Evolutionary conservation across 2,888 invertebrate genomes (phyloP).

Genomic region (Patella pellucida): DNA sequence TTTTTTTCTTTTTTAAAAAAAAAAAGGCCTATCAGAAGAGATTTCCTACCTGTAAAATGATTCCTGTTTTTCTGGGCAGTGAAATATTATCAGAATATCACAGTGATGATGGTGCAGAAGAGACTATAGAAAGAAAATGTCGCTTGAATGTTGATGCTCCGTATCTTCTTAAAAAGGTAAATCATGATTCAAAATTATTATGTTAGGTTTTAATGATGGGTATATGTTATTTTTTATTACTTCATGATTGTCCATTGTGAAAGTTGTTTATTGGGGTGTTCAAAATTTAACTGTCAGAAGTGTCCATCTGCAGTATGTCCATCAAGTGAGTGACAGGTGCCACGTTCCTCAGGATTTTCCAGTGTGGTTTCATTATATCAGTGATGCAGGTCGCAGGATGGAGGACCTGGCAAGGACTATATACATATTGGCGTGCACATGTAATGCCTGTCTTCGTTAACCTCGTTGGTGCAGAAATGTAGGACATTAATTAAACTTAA

Average conservation of each 20-base stretch:
- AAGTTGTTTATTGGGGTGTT: background rate
- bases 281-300: too few relatives aligned
- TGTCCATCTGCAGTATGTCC: too few relatives aligned
- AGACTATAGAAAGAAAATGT: conserved; percentile 87
- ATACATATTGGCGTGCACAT: too few relatives aligned
- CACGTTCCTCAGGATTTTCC: too few relatives aligned
- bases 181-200: background rate
- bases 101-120: conserved; percentile 82
- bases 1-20: conserved; percentile 47
- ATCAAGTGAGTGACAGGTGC: too few relatives aligned
- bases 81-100: conserved; percentile 84
- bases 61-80: conserved; percentile 93
- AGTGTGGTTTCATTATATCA: too few relatives aligned
- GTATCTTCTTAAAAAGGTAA: conserved; percentile 91
- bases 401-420: too few relatives aligned
- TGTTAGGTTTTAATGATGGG: background rate
- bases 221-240: background rate
- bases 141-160: conserved; percentile 93
- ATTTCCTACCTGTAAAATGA: conserved; percentile 93
- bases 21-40: conserved; percentile 96
- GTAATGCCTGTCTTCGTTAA: too few relatives aligned
- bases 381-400: too few relatives aligned
- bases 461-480: too few relatives aligned
- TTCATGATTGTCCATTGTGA: background rate
- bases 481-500: too few relatives aligned